Evolutionary conservation across 2,113 vertebrate genomes (phyloP), one percentile per base, ranked within the genome.

Genomic region (Dolichotis patagonum): DNA sequence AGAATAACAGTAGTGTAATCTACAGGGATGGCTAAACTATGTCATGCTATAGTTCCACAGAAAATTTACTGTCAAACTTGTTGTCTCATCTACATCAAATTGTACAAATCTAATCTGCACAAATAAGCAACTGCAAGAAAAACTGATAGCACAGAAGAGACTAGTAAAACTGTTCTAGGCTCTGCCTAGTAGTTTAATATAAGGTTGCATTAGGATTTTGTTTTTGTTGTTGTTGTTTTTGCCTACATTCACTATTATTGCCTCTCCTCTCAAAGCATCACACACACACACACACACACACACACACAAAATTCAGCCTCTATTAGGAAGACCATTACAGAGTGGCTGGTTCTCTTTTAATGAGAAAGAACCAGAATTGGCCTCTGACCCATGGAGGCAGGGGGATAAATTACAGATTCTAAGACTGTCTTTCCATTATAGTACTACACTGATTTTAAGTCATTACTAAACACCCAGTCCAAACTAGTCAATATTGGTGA

Each of bases 331-430:
- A 85, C 60, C 20, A 81, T 73, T 80, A 85, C 5, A 95, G 24
- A 91, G 17, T 78, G 69, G 71, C 38, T 54, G 43, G 58, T 49
- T 95, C 69, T 89, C 86, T 96, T 89, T 96, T 71, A 97, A 81
- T 49, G 92, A 85, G 54, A 93, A 63, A 93, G 88, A 85, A 60
- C 58, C 49, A 46, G 81, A 94, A 69, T 5, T 89, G 85, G 78
- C 78, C 80, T 86, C 91, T 73, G 38, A 92, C 65, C 86, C 58
- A 63, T 12, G 71, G 85, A 88, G 52, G 54, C 69, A 73, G 77
- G 11, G 52, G 49, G 4, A 80, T 7, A 65, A 52, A 91, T 87
- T n/a, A 82, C n/a, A 86, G 52, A 90, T 69, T 94, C 56, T 13
- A 73, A 69, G 82, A 88, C 63, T 78, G 52, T 90, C 82, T 80